Conservation (phyloP, 2,888 invertebrate genomes). For the Apomyelois bistriatella region DNA sequence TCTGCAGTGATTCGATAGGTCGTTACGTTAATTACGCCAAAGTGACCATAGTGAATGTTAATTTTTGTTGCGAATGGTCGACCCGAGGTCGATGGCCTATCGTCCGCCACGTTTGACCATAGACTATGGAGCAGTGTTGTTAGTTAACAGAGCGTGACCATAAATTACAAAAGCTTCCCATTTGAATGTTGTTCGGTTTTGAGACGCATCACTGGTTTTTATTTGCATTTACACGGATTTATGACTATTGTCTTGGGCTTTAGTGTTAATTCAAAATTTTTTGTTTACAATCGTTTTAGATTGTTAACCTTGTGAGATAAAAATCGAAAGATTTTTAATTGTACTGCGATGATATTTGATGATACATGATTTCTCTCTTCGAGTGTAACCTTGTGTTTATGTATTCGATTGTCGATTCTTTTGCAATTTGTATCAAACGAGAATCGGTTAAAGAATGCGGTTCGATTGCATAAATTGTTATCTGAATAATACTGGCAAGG, state of each 20-base stretch:
- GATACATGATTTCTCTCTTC: not conserved
- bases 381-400: not conserved
- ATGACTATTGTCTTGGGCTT: constrained; percentile 22
- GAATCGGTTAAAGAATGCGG: not conserved
- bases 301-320: constrained; percentile 11
- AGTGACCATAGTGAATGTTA: constrained; percentile 50
- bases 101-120: constrained; percentile 55
- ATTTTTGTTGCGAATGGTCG: constrained; percentile 48
- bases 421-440: not conserved
- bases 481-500: constrained; percentile 24
- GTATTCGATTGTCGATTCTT: not conserved
- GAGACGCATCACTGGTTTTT: constrained; percentile 52
- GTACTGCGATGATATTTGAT: not conserved
- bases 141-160: constrained; percentile 63
- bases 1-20: constrained; percentile 21
- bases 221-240: constrained; percentile 31
- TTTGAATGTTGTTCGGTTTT: constrained; percentile 46
- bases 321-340: too few species aligned
- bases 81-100: constrained; percentile 46
- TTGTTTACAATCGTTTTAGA: constrained; percentile 2
- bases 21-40: constrained; percentile 39
- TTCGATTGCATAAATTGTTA: constrained; percentile 6
- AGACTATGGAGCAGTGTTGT: constrained; percentile 45
- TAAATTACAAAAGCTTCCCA: constrained; percentile 51
- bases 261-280: constrained; percentile 14